Evolutionary conservation across 2,113 vertebrate genomes (phyloP).

Genomic region (Taxidea taxus): DNA sequence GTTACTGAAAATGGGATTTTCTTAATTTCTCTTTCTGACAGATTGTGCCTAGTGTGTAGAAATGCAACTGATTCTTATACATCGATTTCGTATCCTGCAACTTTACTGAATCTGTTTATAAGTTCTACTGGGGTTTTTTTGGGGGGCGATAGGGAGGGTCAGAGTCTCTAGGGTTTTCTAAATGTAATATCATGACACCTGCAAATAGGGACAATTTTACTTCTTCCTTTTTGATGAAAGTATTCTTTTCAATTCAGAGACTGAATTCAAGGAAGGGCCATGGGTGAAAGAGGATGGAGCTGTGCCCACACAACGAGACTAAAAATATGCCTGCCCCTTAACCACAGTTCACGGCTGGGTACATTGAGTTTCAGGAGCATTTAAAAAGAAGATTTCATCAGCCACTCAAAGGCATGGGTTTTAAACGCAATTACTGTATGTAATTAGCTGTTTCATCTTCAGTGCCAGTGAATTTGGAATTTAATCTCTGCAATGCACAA

Average conservation of each 20-base stretch:
- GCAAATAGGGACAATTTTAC: neutral
- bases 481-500: conserved; percentile 77
- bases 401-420: conserved; percentile 73
- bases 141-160: too few species aligned
- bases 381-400: conserved; percentile 79
- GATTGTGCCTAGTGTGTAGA: neutral
- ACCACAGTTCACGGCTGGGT: neutral
- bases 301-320: neutral
- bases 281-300: neutral
- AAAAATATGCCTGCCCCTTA: conserved; percentile 51
- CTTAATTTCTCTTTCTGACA: neutral
- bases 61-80: neutral
- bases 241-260: neutral
- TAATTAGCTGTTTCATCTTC: conserved; percentile 80
- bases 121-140: neutral
- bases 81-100: neutral
- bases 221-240: neutral
- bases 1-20: neutral
- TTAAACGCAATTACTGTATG: conserved; percentile 76
- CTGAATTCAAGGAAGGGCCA: conserved; percentile 34
- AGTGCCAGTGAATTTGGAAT: conserved; percentile 75
- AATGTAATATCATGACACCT: neutral
- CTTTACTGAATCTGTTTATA: neutral
- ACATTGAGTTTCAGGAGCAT: neutral
- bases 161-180: neutral